phyloP scores from a whole-genome alignment of 2,888 invertebrate species.

The Drosophila pseudotalamancana region DNA sequence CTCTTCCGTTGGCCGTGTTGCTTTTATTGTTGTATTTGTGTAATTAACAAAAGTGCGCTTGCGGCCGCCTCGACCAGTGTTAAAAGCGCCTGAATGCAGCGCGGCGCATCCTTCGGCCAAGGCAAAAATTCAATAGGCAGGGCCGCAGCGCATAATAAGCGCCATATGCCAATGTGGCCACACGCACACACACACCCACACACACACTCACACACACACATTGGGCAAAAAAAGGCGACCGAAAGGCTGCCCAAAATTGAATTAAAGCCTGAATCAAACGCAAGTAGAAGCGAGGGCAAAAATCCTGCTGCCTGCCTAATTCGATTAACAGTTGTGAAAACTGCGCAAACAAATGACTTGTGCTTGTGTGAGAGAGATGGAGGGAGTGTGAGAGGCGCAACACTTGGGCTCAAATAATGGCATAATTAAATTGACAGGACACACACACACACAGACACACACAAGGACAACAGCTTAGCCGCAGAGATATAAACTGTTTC shows the following conservation, averaged over 20 bases:
- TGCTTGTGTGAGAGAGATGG: background rate
- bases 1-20: background rate
- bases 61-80: conserved; percentile 40
- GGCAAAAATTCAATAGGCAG: background rate
- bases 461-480: conserved; percentile 30
- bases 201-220: background rate
- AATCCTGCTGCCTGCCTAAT: conserved; percentile 37
- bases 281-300: background rate
- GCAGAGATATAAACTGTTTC: conserved; percentile 20
- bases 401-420: conserved; percentile 57
- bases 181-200: conserved; percentile 1
- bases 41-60: conserved; percentile 76
- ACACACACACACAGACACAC: conserved; percentile 21
- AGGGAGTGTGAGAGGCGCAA: background rate
- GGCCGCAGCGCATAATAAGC: conserved; percentile 51
- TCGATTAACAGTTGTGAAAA: conserved; percentile 67
- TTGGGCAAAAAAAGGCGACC: conserved; percentile 7
- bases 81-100: conserved; percentile 18
- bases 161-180: conserved; percentile 57
- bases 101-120: conserved; percentile 5
- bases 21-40: conserved; percentile 61
- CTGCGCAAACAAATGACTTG: conserved; percentile 37
- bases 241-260: conserved; percentile 49
- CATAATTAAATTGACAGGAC: conserved; percentile 63
- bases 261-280: conserved; percentile 33